Conservation (phyloP, 2,888 invertebrate genomes). For the Perdita meconis region DNA sequence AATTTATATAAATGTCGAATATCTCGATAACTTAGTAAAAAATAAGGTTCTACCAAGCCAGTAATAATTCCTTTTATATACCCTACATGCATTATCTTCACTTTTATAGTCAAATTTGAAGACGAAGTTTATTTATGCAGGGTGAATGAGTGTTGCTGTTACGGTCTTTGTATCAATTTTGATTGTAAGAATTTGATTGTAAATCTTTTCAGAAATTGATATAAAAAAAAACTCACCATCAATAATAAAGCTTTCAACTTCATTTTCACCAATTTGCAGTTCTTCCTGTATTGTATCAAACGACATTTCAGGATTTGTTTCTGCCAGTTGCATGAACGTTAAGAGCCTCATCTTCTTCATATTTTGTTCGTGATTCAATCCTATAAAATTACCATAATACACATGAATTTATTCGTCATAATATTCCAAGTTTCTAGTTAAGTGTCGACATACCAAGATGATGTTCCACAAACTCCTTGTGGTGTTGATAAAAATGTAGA, state of each 20-base stretch:
- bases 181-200: no score
- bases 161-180: not conserved
- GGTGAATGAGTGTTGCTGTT: conserved; percentile 18
- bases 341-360: conserved; percentile 98
- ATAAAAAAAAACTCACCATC: conserved; percentile 87
- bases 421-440: conserved; percentile 6
- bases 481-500: conserved; percentile 95
- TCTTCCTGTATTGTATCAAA: conserved; percentile 95
- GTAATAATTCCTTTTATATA: conserved; percentile 79
- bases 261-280: conserved; percentile 93
- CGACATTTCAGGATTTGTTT: conserved; percentile 95
- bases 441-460: conserved; percentile 81
- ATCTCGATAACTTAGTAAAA: conserved; percentile 78
- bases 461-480: conserved; percentile 94
- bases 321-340: conserved; percentile 99
- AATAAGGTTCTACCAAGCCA: conserved; percentile 74
- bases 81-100: conserved; percentile 64
- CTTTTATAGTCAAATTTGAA: conserved; percentile 36
- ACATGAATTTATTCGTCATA: not conserved
- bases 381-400: conserved; percentile 78
- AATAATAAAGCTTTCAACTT: conserved; percentile 98
- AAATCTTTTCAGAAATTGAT: no score
- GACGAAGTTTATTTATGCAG: conserved; percentile 37
- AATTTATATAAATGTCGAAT: conserved; percentile 72
- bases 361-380: conserved; percentile 96